Base-by-base conservation (phyloP, 2,797 vertebrate species). In the Novumbra hubbsi region DNA sequence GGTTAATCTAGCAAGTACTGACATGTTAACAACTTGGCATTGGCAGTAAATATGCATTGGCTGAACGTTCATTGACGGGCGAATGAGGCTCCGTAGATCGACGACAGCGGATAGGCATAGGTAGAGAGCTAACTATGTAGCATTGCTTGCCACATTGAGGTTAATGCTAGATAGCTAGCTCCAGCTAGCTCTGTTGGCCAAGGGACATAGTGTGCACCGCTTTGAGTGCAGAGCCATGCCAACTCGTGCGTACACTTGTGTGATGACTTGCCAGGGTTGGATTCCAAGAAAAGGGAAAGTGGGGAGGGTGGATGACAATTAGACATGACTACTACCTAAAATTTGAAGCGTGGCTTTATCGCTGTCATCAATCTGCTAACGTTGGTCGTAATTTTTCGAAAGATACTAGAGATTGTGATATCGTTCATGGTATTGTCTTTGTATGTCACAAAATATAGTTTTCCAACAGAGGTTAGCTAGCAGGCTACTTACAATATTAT, bases 151-250 rank as follows among this genome's bases (percentile, higher is more conserved):
- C 34, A 45, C 79, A 55, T 3, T 16, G 52, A 45, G 69, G 48
- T 81, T 70, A 82, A 68, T 34, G 77, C 81, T 88, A 86, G 85
- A 84, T 14, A 62, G 88, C 9, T 34, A 69, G 45, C 19, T 72
- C 55, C 55, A 79, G 88, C 84, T 91, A 88, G 87, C 55, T 60
- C 21, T 24, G 21, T 24, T 3, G 5, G 8, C 21, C 55, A 24
- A 60, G 11, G 1, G 9, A 60, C 55, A 24, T 60, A 60, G 55
- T 27, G 24, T 21, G 24, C 21, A 11, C 21, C 0, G 21, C 21
- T 60, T 11, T 60, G 55, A 24, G 3, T 24, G 55, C 55, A 60
- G 9, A 14, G 11, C 55, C 55, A 60, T 60, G 55, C 55, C 55
- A 60, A 60, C 55, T 60, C 55, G 55, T 60, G 55, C 55, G 21